These are phyloP conservation scores for Puntigrus tetrazona DNA, from an alignment of 2,113 vertebrate species.

Conservation along the genomic window DNA sequence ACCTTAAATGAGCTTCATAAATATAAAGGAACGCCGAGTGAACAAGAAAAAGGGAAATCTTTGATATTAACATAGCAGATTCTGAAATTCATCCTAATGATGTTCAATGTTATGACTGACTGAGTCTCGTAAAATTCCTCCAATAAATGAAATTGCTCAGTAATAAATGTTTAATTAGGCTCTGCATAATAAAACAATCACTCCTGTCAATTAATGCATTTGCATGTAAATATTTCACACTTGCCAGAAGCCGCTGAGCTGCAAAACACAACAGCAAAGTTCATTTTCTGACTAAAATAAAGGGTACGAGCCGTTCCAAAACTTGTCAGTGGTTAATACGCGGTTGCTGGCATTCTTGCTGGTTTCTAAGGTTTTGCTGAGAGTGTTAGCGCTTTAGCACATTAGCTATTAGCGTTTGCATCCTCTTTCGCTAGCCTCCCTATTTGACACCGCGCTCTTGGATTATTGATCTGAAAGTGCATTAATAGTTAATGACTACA, in stretches of 20 bases:
- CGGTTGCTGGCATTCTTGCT: neutral
- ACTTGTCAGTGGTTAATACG: neutral
- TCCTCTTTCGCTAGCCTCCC: neutral
- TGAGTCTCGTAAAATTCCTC: neutral
- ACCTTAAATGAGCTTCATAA: neutral
- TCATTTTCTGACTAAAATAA: neutral
- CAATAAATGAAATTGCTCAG: neutral
- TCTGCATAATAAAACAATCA: constrained; percentile 41
- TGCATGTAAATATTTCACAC: constrained; percentile 32
- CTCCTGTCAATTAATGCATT: constrained; percentile 32
- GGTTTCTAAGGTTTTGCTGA: neutral
- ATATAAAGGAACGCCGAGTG: neutral
- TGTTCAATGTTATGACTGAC: neutral
- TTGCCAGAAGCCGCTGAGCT: constrained; percentile 34
- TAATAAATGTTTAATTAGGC: constrained; percentile 44
- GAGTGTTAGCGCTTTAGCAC: neutral
- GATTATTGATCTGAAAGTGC: constrained; percentile 47
- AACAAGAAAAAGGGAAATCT: neutral
- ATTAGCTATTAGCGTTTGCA: neutral
- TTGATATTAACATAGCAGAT: neutral
- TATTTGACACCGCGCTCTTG: constrained; percentile 29
- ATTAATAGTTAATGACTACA: constrained; percentile 61
- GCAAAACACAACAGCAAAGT: neutral
- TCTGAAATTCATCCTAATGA: neutral
- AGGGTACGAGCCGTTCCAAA: neutral